Base-by-base conservation (phyloP, 1,140 invertebrate genomes). In the Tetragnatha versicolor region DNA sequence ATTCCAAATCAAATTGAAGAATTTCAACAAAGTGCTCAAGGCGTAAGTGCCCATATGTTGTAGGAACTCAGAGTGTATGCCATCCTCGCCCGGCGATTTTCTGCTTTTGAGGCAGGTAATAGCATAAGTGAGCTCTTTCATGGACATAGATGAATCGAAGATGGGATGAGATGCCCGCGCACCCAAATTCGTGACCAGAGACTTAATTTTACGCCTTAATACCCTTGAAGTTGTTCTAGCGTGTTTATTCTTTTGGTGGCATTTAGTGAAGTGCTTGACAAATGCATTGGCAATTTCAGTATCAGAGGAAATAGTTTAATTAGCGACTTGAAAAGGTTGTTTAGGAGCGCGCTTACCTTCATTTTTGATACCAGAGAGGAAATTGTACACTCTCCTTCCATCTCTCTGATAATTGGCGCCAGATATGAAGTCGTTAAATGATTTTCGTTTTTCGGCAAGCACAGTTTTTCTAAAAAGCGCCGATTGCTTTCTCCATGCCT, bases 31-130 rank as follows among this genome's bases (percentile, higher is more conserved):
- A 29, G 70, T 49, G 20, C 29, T 66, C 25, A 14, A 35, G 7
- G 66, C 31, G 14, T 53, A 25, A 49, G 25, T 35, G 47, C 47
- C 66, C 3, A 66, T 14, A 22, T 66, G 63, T 3, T 25, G 4
- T 9, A 69, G n/a, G 25, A 69, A 69, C 53, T 53, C 27, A 35
- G 66, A 31, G 39, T 35, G 66, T 2, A 53, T 69, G 45, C 29
- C 9, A 55, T 69, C 66, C 9, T 12, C 47, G 22, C 66, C 45
- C n/a, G 66, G 66, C 7, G 66, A 69, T 66, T 66, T 66, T 35
- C 45, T 25, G 14, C 31, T 22, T 68, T 31, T 10, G 31, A 68
- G 45, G n/a, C 45, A 12, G 27, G 14, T 31, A 33, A 47, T 10
- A 22, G 14, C 61, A 22, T 4, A 12, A n/a, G 3, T 4, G 5